Percentiles rank a stretch among this genome's conserved stretches.
phyloP scores from a whole-genome alignment of 2,113 vertebrate species.

The Dromiciops gliroides region DNA sequence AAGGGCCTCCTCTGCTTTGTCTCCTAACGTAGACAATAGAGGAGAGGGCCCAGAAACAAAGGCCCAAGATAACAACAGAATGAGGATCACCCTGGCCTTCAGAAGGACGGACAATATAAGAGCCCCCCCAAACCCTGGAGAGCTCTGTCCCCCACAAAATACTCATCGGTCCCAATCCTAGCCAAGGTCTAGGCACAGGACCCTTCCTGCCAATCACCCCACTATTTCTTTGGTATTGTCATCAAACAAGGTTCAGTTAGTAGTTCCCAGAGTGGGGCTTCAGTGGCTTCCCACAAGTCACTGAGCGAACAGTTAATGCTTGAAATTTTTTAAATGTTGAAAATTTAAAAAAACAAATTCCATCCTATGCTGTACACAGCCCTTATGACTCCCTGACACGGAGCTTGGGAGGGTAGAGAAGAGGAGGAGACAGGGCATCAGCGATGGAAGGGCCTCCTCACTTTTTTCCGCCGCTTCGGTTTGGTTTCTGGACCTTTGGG shows the following conservation, averaged over 20 bases:
- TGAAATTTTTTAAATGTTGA: constrained; percentile 74
- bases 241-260: constrained; percentile 74
- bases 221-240: constrained; percentile 81
- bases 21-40: constrained; percentile 47
- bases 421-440: constrained; percentile 79
- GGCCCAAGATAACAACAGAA: constrained; percentile 46
- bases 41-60: constrained; percentile 50
- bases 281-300: constrained; percentile 59
- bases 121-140: constrained; percentile 57
- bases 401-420: constrained; percentile 45
- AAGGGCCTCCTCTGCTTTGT: constrained; percentile 62
- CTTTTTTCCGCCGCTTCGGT: constrained; percentile 91
- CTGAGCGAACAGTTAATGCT: constrained; percentile 66
- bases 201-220: constrained; percentile 60
- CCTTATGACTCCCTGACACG: constrained; percentile 79
- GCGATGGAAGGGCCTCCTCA: constrained; percentile 93
- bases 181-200: constrained; percentile 49
- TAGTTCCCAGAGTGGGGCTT: constrained; percentile 56
- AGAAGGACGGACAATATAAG: constrained; percentile 66
- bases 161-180: background rate
- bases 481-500: constrained; percentile 85
- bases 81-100: constrained; percentile 48
- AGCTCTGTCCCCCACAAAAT: constrained; percentile 54
- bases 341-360: constrained; percentile 71
- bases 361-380: constrained; percentile 78